A percentile compares a stretch with the other conserved stretches of the same genome.
Conservation (phyloP, 1,140 invertebrate genomes). For the Zeugodacus cucurbitae region DNA sequence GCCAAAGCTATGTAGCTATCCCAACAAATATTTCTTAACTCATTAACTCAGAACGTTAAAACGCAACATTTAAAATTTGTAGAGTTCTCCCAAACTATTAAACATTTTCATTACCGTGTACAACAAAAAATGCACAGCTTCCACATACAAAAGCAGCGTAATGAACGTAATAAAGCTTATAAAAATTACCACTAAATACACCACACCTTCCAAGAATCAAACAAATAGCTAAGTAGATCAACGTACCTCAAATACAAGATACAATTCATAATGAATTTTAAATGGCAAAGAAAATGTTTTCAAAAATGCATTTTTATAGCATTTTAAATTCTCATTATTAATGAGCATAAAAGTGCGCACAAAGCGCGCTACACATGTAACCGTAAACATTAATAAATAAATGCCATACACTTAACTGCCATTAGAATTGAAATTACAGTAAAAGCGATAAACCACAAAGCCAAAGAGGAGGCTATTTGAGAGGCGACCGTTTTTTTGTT, state of each 20-base stretch:
- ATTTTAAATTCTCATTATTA: constrained; percentile 25
- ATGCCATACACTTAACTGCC: neutral
- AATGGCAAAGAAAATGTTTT: neutral
- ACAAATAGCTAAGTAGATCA: neutral
- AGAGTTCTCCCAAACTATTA: neutral
- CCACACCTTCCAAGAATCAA: neutral
- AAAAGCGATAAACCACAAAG: neutral
- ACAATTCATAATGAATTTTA: neutral
- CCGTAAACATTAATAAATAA: neutral
- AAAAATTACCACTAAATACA: neutral
- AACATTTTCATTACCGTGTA: neutral
- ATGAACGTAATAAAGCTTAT: neutral
- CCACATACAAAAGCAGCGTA: neutral
- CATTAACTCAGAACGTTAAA: too few relatives aligned
- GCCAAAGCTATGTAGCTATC: too few relatives aligned
- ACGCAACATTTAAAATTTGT: too few relatives aligned
- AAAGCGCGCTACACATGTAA: neutral
- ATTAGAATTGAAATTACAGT: neutral
- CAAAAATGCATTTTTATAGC: neutral
- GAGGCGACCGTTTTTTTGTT: neutral
- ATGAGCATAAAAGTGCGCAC: neutral
- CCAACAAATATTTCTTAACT: too few relatives aligned
- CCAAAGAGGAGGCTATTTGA: neutral
- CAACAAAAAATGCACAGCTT: neutral
- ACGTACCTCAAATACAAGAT: neutral